Base-by-base conservation (phyloP, 1,140 invertebrate genomes). In the Brachionus sp. region DNA sequence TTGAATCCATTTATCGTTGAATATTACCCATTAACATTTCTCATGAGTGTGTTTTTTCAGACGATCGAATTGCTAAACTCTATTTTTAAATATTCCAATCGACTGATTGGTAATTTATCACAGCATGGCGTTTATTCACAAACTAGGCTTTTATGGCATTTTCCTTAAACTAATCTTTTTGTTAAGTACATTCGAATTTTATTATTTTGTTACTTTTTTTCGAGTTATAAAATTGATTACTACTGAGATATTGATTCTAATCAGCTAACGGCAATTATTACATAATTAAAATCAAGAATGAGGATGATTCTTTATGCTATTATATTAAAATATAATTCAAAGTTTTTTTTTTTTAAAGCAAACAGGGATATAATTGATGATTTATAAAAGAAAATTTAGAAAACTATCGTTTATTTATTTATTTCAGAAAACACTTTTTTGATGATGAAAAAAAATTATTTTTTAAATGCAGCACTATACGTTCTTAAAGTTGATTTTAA, bases 21-120 rank as follows among this genome's bases (percentile, higher is more conserved):
- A 57, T 57, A 16, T 25, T 57, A 23, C 50, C 29, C 50, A 57
- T 57, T 57, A 57, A 57, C 50, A 57, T 57, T 57, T 57, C 50
- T 57, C 50, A 57, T 23, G 50, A 57, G 50, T 57, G 16, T 57
- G 50, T 57, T 57, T 57, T 29, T 19, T 16, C 33, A 70, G 66
- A 70, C 66, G 66, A 42, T 70, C 33, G 66, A 70, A 70, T 70
- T 70, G 66, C 25, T 66, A 66, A 66, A 66, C 33, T 66, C 13
- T 13, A 66, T 33, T 12, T 66, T 66, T 37, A 66, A 33, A 66
- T 66, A 66, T 33, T 19, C 19, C 9, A 66, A 66, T 9, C 64
- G 29, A 66, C 33, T 66, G 64, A 33, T 66, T 66, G 64, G 25
- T 66, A 66, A 33, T 66, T 33, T 33, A 70, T 70, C 66, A 39